A percentile compares a stretch with the other conserved stretches of the same genome.
These are phyloP conservation scores for Gasteruption jaculator DNA, from an alignment of 2,888 invertebrate species.

Conservation along the genomic window DNA sequence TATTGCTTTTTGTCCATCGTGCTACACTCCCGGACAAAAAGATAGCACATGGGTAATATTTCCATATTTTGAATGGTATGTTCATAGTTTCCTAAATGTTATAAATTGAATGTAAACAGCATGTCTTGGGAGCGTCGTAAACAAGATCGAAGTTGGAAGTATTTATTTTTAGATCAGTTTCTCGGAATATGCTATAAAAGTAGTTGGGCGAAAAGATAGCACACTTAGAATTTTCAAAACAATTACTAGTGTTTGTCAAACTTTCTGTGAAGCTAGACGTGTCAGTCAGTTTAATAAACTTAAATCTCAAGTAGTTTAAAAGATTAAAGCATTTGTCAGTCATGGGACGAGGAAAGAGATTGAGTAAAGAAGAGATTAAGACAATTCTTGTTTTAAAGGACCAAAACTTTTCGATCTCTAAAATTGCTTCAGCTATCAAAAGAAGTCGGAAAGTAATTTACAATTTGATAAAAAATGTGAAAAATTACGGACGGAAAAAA, in stretches of 20 bases:
- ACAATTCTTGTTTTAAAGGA: background rate
- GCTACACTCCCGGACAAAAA: background rate
- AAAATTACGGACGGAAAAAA: slow-evolving; percentile 4
- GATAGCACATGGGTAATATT: slow-evolving; percentile 5
- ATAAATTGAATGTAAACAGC: too few relatives aligned
- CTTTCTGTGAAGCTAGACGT: slow-evolving; percentile 3
- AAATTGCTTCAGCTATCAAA: slow-evolving; percentile 6
- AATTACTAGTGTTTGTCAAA: too few relatives aligned
- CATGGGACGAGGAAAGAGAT: slow-evolving; percentile 3
- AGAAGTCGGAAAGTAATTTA: background rate
- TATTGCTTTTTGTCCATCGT: too few relatives aligned
- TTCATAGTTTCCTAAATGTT: too few relatives aligned
- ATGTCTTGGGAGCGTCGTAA: too few relatives aligned
- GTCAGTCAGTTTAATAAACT: too few relatives aligned
- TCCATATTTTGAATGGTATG: background rate
- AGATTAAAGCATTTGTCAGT: slow-evolving; percentile 2
- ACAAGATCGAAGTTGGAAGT: too few relatives aligned
- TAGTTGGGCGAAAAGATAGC: too few relatives aligned
- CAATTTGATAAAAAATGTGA: slow-evolving; percentile 2
- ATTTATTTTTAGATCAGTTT: too few relatives aligned
- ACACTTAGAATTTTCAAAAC: too few relatives aligned
- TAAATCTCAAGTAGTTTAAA: too few relatives aligned
- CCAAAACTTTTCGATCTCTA: background rate
- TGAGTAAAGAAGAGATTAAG: slow-evolving; percentile 1
- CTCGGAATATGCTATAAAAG: too few relatives aligned